A percentile compares a stretch with the other conserved stretches of the same genome.
Evolutionary conservation across 2,113 vertebrate species (phyloP).

Genomic region (Megaceryle torquata): DNA sequence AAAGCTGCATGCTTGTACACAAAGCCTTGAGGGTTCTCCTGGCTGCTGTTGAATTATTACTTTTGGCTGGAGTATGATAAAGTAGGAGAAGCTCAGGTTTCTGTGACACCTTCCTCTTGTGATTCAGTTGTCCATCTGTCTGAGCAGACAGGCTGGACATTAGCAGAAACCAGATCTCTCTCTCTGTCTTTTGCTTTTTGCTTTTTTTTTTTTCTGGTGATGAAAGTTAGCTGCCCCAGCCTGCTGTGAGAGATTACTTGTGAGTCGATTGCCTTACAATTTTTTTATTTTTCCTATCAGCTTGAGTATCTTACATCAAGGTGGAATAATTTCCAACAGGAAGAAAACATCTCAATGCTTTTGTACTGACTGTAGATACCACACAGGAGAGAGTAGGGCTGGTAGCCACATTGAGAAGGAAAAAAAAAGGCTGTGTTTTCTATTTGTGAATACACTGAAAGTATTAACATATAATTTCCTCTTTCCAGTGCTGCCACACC

Average conservation of each 20-base stretch:
- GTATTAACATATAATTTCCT: neutral
- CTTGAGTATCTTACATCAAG: neutral
- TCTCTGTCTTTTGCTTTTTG: neutral
- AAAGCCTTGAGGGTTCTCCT: neutral
- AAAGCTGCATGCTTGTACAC: neutral
- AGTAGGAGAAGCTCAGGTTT: neutral
- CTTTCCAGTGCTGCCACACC: neutral
- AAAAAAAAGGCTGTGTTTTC: neutral
- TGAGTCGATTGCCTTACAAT: neutral
- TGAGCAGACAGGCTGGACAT: neutral
- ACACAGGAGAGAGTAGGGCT: neutral
- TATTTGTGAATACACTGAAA: neutral
- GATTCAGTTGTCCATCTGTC: constrained; percentile 30
- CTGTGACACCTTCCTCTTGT: constrained; percentile 12
- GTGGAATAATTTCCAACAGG: neutral
- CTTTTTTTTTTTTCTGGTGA: neutral
- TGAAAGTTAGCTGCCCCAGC: neutral
- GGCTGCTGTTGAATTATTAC: neutral
- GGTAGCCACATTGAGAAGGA: neutral
- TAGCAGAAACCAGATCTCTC: neutral
- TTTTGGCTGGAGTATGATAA: constrained; percentile 3
- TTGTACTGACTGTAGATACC: neutral
- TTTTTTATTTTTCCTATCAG: neutral
- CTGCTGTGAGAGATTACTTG: neutral
- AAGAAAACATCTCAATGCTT: neutral